phyloP scores from a whole-genome alignment of 2,113 vertebrate species.

The Malurus melanocephalus region DNA sequence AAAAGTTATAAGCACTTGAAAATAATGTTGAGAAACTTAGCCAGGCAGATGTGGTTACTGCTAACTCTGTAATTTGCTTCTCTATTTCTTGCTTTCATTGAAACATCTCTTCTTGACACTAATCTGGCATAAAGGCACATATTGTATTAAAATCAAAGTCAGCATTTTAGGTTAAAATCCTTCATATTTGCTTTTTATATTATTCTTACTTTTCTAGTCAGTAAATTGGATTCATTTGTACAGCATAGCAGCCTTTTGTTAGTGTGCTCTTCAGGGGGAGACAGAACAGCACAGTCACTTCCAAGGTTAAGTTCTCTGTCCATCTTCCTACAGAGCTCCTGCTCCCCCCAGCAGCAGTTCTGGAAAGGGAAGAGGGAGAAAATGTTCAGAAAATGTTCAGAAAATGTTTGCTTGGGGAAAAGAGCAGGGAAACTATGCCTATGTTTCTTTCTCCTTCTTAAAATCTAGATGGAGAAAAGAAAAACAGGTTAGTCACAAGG shows the following conservation, averaged over 20 bases:
- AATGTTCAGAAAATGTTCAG: background rate
- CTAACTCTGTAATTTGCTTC: background rate
- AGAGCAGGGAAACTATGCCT: background rate
- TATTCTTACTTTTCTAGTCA: background rate
- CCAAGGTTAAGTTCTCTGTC: background rate
- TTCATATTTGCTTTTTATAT: background rate
- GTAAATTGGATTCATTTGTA: background rate
- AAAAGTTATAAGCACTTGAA: background rate
- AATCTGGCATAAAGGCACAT: background rate
- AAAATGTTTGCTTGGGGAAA: background rate
- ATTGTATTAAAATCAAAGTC: background rate
- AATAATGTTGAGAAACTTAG: background rate
- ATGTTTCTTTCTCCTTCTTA: background rate
- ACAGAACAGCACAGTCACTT: background rate
- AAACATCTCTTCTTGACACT: background rate
- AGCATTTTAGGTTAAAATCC: background rate
- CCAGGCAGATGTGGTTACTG: background rate
- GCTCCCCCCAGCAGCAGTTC: background rate
- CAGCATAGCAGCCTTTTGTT: background rate
- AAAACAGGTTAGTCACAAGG: slow-evolving; percentile 4
- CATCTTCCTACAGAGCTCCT: background rate
- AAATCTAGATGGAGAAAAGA: background rate
- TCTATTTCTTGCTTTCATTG: background rate
- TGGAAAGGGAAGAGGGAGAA: background rate
- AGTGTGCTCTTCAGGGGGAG: background rate